These are phyloP conservation scores for Nomada ruficornis DNA, from an alignment of 2,888 invertebrate genomes.

Conservation along the genomic window DNA sequence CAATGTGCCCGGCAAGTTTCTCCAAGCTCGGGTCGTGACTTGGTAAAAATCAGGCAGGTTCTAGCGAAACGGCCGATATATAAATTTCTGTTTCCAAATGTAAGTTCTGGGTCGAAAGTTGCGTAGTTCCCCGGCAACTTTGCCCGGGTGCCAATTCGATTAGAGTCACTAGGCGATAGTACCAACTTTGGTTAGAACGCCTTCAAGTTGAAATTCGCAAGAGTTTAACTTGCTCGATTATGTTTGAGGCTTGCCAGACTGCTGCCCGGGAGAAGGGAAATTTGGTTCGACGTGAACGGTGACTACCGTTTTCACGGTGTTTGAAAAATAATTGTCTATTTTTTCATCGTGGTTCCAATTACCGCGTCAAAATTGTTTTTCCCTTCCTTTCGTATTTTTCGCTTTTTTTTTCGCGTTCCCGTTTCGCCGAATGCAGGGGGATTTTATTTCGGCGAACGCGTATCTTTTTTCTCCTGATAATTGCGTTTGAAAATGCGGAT, in stretches of 20 bases:
- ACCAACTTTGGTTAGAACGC: conserved; percentile 61
- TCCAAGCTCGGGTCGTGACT: conserved; percentile 13
- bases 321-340: not conserved
- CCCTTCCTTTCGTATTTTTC: too few species aligned
- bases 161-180: conserved; percentile 54
- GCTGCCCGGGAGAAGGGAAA: conserved; percentile 37
- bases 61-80: conserved; percentile 9
- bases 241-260: conserved; percentile 64
- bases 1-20: not conserved
- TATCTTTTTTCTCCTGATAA: not conserved
- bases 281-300: conserved; percentile 15
- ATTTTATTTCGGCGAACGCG: not conserved
- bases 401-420: not conserved
- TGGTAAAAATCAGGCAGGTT: conserved; percentile 18
- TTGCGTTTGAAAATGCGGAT: conserved; percentile 4
- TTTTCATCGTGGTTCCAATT: not conserved
- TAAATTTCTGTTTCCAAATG: conserved; percentile 33
- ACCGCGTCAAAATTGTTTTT: not conserved
- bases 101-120: conserved; percentile 32
- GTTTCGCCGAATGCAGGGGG: too few species aligned
- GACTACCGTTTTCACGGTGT: not conserved
- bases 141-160: conserved; percentile 50
- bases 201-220: conserved; percentile 59
- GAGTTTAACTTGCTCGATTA: conserved; percentile 65
- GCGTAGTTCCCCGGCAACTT: conserved; percentile 35